Conservation (phyloP, 2,113 vertebrate species). For the Barbus barbus region DNA sequence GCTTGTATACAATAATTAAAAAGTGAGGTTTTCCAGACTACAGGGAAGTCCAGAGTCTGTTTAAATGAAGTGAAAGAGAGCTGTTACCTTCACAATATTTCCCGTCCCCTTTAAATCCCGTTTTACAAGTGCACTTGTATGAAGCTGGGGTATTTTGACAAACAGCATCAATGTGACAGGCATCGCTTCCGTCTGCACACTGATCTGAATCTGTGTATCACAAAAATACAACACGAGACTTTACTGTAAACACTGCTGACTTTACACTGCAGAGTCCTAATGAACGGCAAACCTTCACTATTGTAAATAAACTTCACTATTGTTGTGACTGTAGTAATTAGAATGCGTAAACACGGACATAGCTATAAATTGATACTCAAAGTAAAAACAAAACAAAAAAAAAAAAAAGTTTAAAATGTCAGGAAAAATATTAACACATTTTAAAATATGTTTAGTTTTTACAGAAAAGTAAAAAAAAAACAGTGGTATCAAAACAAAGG, state of each 20-base stretch:
- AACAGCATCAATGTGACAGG: conserved; percentile 92
- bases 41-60: not conserved
- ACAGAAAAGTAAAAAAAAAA: not conserved
- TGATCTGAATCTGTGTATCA: conserved; percentile 66
- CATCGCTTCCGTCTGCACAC: conserved; percentile 86
- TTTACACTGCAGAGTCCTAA: not conserved
- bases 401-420: too few relatives aligned
- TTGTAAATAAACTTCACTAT: not conserved
- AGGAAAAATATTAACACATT: not conserved
- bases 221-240: not conserved
- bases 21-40: not conserved
- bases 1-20: not conserved
- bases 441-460: not conserved
- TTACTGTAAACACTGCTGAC: not conserved
- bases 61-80: not conserved
- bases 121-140: conserved; percentile 92
- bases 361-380: not conserved
- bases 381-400: too few relatives aligned
- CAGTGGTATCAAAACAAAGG: not conserved
- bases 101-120: conserved; percentile 91
- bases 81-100: conserved; percentile 83
- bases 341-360: not conserved
- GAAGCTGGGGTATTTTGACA: conserved; percentile 89
- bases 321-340: not conserved
- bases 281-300: too few relatives aligned